Evolutionary conservation across 2,888 invertebrate species (phyloP), one percentile per base, ranked within the genome.

Genomic region (Melipona beecheii): DNA sequence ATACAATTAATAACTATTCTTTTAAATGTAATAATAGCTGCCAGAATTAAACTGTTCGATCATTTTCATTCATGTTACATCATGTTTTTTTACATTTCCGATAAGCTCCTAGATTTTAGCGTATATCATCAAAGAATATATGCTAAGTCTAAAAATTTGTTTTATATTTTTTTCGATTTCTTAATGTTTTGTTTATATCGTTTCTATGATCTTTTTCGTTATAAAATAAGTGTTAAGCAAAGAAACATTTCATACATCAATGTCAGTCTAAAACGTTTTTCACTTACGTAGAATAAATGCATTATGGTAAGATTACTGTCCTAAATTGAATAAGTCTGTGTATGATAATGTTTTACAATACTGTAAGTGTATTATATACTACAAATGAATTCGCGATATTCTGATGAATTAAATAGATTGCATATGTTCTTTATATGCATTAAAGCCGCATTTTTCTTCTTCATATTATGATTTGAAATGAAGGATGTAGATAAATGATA

Each of bases 11-110:
- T 49, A 76, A 74, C 78, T 71, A 36, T 31, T 76, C 54, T 81
- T 74, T 68, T 54, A 78, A 84, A 86, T 84, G 66, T 78, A 71
- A 74, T 49, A 76, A 58, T 76, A 83, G 70, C 76, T 84, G 83
- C 74, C 75, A 74, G 62, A 15, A 19, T 13, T 56, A 19, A 24
- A 65, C 50, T 58, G 6, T 54, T 65, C 19, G 73, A 64, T 82
- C 19, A 54, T 76, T 69, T 81, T 69, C 50, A 58, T 73, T n/a
- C 27, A 72, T 49, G 65, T 73, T 52, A 21, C 56, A 69, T 49
- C 24, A 52, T 62, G 17, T 66, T 66, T 27, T 24, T 62, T 31
- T 50, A 64, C 49, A 75, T 66, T 60, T 66, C 31, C 52, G 21
- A 15, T 79, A 68, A 78, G 60, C 62, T 68, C 50, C 50, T 78